These are phyloP conservation scores for Lepisosteus oculatus DNA, from an alignment of 2,113 vertebrate genomes.

Conservation along the genomic window DNA sequence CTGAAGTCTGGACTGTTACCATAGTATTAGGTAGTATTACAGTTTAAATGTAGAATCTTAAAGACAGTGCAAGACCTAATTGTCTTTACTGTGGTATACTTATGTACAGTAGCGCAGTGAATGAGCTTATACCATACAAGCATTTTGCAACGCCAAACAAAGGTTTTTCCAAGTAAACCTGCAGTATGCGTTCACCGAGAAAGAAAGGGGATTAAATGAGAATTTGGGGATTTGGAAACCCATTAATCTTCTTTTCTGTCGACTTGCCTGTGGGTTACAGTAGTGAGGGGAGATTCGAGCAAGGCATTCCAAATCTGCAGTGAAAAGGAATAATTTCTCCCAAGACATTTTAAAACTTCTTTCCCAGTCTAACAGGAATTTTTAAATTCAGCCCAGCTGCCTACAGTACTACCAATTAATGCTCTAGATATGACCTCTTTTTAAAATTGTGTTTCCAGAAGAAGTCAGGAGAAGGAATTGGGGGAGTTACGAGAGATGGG, in stretches of 20 bases:
- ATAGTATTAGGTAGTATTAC: too few relatives aligned
- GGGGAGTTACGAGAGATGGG: constrained; percentile 26
- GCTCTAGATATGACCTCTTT: constrained; percentile 44
- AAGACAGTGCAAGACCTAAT: too few relatives aligned
- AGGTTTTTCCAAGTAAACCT: too few relatives aligned
- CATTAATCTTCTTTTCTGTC: neutral
- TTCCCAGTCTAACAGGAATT: neutral
- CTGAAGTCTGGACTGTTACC: too few relatives aligned
- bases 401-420: constrained; percentile 47
- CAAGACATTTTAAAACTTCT: neutral
- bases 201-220: too few relatives aligned
- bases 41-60: too few relatives aligned
- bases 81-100: too few relatives aligned
- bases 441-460: constrained; percentile 28
- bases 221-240: neutral
- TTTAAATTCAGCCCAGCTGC: constrained; percentile 42
- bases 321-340: neutral
- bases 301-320: neutral
- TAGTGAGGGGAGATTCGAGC: neutral
- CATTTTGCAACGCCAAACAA: too few relatives aligned
- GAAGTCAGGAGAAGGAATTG: constrained; percentile 39
- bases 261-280: neutral
- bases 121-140: too few relatives aligned
- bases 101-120: too few relatives aligned
- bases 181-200: too few relatives aligned